Evolutionary conservation across 2,113 vertebrate genomes (phyloP).

Genomic region (Sinocyclocheilus maitianheensis): DNA sequence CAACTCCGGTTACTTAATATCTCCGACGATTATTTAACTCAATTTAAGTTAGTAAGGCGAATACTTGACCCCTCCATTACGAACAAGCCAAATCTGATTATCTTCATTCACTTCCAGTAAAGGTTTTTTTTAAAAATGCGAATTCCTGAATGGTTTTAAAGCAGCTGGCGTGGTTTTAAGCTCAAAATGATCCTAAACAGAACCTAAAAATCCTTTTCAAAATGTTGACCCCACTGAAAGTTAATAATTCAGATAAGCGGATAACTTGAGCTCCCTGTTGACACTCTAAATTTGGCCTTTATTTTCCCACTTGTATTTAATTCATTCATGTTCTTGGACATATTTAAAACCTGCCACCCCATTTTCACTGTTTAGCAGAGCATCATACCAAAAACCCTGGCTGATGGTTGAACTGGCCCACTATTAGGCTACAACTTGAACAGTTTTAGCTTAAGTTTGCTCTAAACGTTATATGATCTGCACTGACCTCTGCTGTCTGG

Average conservation of each 20-base stretch:
- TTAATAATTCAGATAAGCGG: too few species aligned
- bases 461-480: background rate
- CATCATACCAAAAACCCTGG: background rate
- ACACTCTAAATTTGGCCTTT: background rate
- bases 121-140: background rate
- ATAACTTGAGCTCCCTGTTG: background rate
- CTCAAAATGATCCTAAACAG: background rate
- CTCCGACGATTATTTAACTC: background rate
- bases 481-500: constrained; percentile 3
- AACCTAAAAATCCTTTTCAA: background rate
- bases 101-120: background rate
- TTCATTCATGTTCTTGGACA: background rate
- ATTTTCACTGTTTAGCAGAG: background rate
- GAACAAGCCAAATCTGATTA: background rate
- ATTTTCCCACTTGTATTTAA: background rate
- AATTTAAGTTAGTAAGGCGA: background rate
- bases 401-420: background rate
- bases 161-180: background rate
- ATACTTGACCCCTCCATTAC: background rate
- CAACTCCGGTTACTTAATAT: too few species aligned
- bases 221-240: background rate
- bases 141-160: background rate
- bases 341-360: background rate
- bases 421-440: too few species aligned
- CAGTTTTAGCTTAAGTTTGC: background rate